Base-by-base conservation (phyloP, 2,888 invertebrate species). In the Plemyria rubiginata region DNA sequence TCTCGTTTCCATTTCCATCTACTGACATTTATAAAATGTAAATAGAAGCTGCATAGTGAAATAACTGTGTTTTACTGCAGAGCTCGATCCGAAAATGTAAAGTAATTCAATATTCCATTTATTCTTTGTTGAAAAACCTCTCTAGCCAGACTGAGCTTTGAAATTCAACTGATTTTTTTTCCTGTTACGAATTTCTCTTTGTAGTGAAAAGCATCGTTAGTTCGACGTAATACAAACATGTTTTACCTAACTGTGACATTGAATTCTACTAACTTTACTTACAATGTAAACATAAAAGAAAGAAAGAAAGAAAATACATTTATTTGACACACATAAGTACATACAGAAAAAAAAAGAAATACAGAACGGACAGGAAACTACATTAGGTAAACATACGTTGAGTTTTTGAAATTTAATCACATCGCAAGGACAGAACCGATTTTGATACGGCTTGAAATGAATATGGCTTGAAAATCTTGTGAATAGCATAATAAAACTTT, bases 51-150 rank as follows among this genome's bases (percentile, higher is more conserved):
- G 46, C 40, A 38, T 15, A 15, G 53, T 48, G 16, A 60, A 50
- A 60, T 40, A 22, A 36, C 9, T 29, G 41, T 28, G 43, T 62
- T 62, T 55, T 52, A 36, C 54, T 56, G 32, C 54, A 54, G 28
- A 58, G 32, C 50, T 50, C 45, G 16, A 54, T 54, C 4, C 54
- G 16, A 54, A 54, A 46, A 29, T 48, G 43, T 40, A n/a, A 49
- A 43, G 58, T 63, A 63, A 63, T 54, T 54, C 54, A 54, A 63
- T 63, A 63, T 63, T 54, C 54, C 22, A 46, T 63, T 54, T 29
- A 51, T 38, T 43, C 50, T 54, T 32, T 62, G 58, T 58, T 58
- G 40, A 50, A 54, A 62, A 59, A 54, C 50, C 45, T 32, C 28
- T 53, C 53, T 22, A 22, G 32, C 16, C 36, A 11, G 50, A 40